Conservation (phyloP, 1,140 invertebrate genomes). For the Ceratina calcarata region DNA sequence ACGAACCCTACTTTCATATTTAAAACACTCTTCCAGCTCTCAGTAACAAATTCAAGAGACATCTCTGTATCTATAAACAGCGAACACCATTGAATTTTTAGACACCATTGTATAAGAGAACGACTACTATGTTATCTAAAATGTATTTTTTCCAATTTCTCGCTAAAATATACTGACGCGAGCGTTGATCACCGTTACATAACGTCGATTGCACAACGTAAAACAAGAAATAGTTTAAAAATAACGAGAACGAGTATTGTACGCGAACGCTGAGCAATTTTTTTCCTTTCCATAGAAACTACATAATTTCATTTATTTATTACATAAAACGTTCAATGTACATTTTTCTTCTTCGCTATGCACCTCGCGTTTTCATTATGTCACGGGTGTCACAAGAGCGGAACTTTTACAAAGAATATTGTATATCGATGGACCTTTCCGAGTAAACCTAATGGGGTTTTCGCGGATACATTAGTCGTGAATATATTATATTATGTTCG, state of each 20-base stretch:
- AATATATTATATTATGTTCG: background rate
- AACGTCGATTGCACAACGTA: conserved; percentile 4
- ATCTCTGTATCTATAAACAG: no score
- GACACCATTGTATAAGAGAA: background rate
- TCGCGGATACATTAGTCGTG: background rate
- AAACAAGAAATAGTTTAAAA: conserved; percentile 12
- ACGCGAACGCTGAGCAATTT: background rate
- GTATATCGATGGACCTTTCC: background rate
- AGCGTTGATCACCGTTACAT: background rate
- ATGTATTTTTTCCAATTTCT: background rate
- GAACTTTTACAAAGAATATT: background rate
- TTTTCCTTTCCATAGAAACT: background rate
- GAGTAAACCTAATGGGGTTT: background rate
- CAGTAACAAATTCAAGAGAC: no score
- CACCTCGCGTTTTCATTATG: background rate
- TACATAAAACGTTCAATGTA: background rate
- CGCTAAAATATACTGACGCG: background rate
- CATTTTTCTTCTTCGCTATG: no score
- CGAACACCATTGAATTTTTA: no score
- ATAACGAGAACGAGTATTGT: background rate
- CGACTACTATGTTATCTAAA: background rate
- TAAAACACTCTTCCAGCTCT: no score
- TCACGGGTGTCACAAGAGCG: background rate
- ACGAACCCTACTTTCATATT: no score
- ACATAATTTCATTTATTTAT: background rate